Base-by-base conservation (phyloP, 2,888 invertebrate species). In the Ypsolopha sequella region DNA sequence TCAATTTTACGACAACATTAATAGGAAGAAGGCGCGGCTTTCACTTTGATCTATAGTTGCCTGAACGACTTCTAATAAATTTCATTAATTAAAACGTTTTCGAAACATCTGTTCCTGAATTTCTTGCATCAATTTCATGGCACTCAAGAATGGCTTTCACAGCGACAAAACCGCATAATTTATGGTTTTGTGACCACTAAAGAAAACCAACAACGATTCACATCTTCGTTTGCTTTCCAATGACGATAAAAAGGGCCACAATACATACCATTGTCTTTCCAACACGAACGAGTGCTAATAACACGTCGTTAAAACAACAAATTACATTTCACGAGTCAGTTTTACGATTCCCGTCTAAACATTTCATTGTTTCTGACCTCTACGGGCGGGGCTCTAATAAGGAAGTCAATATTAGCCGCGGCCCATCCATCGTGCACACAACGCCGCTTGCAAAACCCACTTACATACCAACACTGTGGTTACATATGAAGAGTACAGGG, bases 351-450 rank as follows among this genome's bases (percentile, higher is more conserved):
- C n/a, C 48, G 58, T 60, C 67, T 70, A 73, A 68, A 71, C 61
- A 73, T 69, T 65, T 70, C 62, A 78, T 81, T 80, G 81, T 80
- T 82, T 71, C 64, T 58, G 60, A 58, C 63, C 65, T 54, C 52
- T 36, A 36, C 14, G 13, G 11, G 46, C 35, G 55, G 61, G 65
- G 62, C 61, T 65, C 73, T 81, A 82, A 85, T 80, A 76, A 84
- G 85, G 85, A 85, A 85, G 84, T 77, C 66, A 82, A 82, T 79
- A 77, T 84, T 84, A 79, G 74, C 55, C 52, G 56, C 61, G 57
- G 63, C 43, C 47, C 41, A 41, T 13, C 14, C 35, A 24, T 44
- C 46, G 38, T 33, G 35, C 13, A 46, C 24, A 36, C 36, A 34
- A 35, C 39, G 24, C 39, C 60, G 65, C 65, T 69, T 66, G 70